Evolutionary conservation across 2,888 invertebrate species (phyloP).

Genomic region (Geotrupes spiniger): DNA sequence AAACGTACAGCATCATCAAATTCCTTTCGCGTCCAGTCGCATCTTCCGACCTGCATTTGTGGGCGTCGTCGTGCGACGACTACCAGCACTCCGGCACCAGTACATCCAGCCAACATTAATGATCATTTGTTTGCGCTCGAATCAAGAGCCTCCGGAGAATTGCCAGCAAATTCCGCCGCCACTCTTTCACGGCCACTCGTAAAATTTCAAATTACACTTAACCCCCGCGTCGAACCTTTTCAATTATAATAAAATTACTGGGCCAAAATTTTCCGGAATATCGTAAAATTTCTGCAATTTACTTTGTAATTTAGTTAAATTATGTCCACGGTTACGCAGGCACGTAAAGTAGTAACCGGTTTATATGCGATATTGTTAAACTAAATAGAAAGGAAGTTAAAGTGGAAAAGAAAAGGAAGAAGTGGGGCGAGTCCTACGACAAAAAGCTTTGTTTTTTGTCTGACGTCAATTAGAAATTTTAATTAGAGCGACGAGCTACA

Average conservation of each 20-base stretch:
- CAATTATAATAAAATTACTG: constrained; percentile 19
- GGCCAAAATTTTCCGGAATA: constrained; percentile 6
- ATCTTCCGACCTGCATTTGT: not conserved
- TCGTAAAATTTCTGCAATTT: constrained; percentile 1
- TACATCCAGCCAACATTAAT: constrained; percentile 18
- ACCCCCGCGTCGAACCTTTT: constrained; percentile 8
- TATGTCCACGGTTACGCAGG: too few relatives aligned
- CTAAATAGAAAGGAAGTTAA: too few relatives aligned
- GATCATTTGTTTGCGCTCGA: constrained; percentile 19
- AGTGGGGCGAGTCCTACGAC: too few relatives aligned
- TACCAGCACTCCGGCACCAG: constrained; percentile 10
- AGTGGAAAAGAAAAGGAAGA: too few relatives aligned
- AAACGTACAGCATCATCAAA: too few relatives aligned
- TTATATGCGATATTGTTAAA: too few relatives aligned
- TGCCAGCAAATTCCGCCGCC: constrained; percentile 9
- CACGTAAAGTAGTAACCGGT: too few relatives aligned
- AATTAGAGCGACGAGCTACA: too few relatives aligned
- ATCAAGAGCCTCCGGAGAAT: constrained; percentile 13
- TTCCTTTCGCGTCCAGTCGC: too few relatives aligned
- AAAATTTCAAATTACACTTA: constrained; percentile 17
- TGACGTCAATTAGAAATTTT: too few relatives aligned
- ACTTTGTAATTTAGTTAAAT: not conserved
- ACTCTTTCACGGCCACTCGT: constrained; percentile 13
- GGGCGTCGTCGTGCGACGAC: constrained; percentile 15
- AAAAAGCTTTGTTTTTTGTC: too few relatives aligned